Base-by-base conservation (phyloP, 2,113 vertebrate species). In the Daubentonia madagascariensis region DNA sequence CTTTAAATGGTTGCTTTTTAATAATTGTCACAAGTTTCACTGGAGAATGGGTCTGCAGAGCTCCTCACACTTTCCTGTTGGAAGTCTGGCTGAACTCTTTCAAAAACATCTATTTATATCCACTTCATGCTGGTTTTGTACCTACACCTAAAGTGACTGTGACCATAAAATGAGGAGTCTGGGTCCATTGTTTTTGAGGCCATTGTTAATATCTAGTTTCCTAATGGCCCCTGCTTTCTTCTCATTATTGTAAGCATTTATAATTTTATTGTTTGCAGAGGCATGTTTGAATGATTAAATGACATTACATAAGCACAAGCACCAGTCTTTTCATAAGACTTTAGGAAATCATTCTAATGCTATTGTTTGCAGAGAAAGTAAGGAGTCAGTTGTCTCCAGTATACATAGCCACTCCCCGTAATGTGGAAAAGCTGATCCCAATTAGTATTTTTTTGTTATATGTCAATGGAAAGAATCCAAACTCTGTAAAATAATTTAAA, bases 361-460 rank as follows among this genome's bases (percentile, higher is more conserved):
- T 22, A 35, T 28, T 67, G 11, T 54, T 75, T 25, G 12, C 14
- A n/a, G 50, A 59, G 17, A 37, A 94, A 10, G 6, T 4, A 16
- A 37, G 32, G 32, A 48, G 35, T 6, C 0, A 48, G 13, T 16
- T 0, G 1, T 40, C 7, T 52, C 37, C 22, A 23, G 1, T 59
- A 48, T 20, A n/a, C 10, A 48, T 16, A 30, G 5, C 10, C 11
- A 9, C 7, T 40, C 13, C 11, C 25, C 1, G 37, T 48, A 43
- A n/a, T 30, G 14, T 48, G 23, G 65, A 48, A 85, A 32, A 81
- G 7, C 23, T 30, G 30, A 28, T 40, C 43, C 65, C 30, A 11
- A 10, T 50, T 35, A 61, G 11, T 14, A 25, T n/a, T 45, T 54
- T 68, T 72, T 65, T 57, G 45, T 48, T 65, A 1, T 61, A 61